Evolutionary conservation across 2,888 invertebrate genomes (phyloP).

Genomic region (Sphaerophoria taeniata): DNA sequence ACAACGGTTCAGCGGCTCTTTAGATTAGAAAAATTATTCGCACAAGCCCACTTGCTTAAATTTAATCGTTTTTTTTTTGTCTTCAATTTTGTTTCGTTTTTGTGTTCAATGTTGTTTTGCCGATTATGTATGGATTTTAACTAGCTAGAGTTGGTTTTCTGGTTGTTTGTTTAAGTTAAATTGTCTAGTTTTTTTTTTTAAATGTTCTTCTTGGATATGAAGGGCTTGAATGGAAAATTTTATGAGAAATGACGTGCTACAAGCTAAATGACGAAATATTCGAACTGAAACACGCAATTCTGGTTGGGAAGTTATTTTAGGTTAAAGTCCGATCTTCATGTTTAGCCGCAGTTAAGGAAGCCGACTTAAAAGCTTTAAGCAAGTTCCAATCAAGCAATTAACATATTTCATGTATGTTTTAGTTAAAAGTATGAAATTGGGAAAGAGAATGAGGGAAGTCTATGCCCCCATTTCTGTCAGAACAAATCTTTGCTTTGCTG

Average conservation of each 20-base stretch:
- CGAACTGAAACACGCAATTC: no score
- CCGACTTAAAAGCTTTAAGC: no score
- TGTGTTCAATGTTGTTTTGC: neutral
- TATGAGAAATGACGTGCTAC: constrained; percentile 23
- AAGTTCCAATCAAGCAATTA: no score
- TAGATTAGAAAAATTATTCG: constrained; percentile 50
- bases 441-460: no score
- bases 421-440: no score
- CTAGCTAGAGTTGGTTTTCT: neutral
- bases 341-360: no score
- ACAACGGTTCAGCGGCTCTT: constrained; percentile 16
- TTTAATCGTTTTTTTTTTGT: constrained; percentile 39
- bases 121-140: constrained; percentile 7
- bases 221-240: constrained; percentile 39
- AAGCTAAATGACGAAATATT: no score
- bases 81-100: neutral
- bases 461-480: no score
- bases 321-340: no score
- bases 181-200: constrained; percentile 33
- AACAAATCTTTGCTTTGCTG: no score
- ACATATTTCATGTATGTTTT: no score
- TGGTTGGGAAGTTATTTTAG: no score
- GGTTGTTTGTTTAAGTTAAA: constrained; percentile 61
- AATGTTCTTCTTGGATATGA: constrained; percentile 33
- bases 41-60: constrained; percentile 67